Evolutionary conservation across 2,888 invertebrate species (phyloP).

Genomic region (Gandaritis pyraliata): DNA sequence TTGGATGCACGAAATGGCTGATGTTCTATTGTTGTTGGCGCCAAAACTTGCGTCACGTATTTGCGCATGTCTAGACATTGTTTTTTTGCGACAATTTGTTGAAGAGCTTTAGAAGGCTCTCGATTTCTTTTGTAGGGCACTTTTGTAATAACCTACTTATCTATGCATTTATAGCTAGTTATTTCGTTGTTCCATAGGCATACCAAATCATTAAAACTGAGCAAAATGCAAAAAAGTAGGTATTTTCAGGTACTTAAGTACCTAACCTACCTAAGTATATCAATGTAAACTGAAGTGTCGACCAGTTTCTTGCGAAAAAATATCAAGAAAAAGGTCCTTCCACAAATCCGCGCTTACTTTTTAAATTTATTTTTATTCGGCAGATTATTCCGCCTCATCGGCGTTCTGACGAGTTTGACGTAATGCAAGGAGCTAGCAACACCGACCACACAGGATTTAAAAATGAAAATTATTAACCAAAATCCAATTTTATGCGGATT

Average conservation of each 20-base stretch:
- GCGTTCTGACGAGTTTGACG: constrained; percentile 67
- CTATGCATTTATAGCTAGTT: background rate
- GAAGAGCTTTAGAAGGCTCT: constrained; percentile 13
- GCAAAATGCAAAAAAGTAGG: too few relatives aligned
- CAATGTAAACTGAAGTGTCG: too few relatives aligned
- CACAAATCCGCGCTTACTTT: constrained; percentile 4
- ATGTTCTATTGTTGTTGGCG: constrained; percentile 44
- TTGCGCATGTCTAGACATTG: constrained; percentile 38
- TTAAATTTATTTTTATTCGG: constrained; percentile 15
- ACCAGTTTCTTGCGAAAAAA: too few relatives aligned
- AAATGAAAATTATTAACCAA: constrained; percentile 59
- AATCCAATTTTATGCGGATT: constrained; percentile 63
- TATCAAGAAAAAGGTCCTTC: background rate
- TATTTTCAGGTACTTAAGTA: too few relatives aligned
- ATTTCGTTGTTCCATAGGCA: too few relatives aligned
- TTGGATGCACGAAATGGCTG: constrained; percentile 40
- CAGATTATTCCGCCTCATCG: constrained; percentile 43
- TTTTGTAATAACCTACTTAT: constrained; percentile 1
- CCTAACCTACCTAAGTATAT: too few relatives aligned
- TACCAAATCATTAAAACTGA: too few relatives aligned
- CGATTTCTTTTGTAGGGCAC: constrained; percentile 18
- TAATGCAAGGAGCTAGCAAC: constrained; percentile 70
- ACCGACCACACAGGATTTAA: constrained; percentile 60
- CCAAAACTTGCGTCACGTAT: constrained; percentile 46
- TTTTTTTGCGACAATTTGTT: constrained; percentile 19